Percentiles rank a stretch among this genome's conserved stretches.
These are phyloP conservation scores for Amiota communis DNA, from an alignment of 2,888 invertebrate genomes.

Conservation along the genomic window DNA sequence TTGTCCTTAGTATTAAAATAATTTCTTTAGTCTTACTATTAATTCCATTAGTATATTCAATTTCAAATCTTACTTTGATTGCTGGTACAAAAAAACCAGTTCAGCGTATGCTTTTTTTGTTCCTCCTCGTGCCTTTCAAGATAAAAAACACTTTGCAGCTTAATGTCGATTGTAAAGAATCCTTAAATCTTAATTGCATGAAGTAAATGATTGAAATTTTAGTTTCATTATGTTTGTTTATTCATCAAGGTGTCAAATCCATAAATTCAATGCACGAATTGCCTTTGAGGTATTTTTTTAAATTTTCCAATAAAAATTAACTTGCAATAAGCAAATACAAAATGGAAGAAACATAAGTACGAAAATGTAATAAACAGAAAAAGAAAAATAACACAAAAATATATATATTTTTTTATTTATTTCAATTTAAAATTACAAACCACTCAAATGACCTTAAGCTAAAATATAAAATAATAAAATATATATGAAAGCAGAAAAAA, in stretches of 20 bases:
- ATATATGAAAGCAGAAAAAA: slow-evolving; percentile 23
- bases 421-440: slow-evolving; percentile 60
- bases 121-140: too few species aligned
- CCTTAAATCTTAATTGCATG: too few species aligned
- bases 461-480: slow-evolving; percentile 46
- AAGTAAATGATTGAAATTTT: neutral
- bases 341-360: slow-evolving; percentile 7
- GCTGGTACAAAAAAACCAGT: too few species aligned
- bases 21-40: too few species aligned
- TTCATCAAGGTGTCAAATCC: neutral
- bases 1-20: too few species aligned
- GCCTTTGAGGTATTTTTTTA: neutral
- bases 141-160: too few species aligned
- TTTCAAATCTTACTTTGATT: too few species aligned
- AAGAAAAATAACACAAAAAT: slow-evolving; percentile 23
- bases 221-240: neutral
- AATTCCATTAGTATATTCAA: too few species aligned
- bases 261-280: too few species aligned
- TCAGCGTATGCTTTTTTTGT: too few species aligned
- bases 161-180: too few species aligned
- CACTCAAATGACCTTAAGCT: slow-evolving; percentile 59
- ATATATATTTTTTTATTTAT: slow-evolving; percentile 33
- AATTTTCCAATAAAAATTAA: slow-evolving; percentile 37
- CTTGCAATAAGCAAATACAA: slow-evolving; percentile 32
- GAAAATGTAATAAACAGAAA: slow-evolving; percentile 22